Conservation (phyloP, 1,140 invertebrate species). For the Carposina sasakii region DNA sequence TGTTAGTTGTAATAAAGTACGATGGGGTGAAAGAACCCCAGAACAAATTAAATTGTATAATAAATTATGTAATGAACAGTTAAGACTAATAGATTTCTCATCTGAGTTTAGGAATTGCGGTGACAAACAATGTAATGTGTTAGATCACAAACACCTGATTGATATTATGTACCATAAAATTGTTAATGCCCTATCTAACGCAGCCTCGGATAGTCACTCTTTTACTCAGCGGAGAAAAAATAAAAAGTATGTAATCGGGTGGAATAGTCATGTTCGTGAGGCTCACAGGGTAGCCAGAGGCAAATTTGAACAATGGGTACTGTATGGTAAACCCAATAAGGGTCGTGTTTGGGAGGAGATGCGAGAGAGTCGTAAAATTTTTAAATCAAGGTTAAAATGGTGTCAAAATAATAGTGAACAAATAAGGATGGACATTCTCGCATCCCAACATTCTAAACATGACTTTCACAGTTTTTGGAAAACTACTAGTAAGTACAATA, state of each 20-base stretch:
- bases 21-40: not conserved
- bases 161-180: not conserved
- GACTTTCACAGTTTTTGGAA: slow-evolving; percentile 11
- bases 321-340: not conserved
- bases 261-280: slow-evolving; percentile 5
- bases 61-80: not conserved
- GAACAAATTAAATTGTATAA: not conserved
- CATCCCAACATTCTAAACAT: slow-evolving; percentile 1
- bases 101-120: not conserved
- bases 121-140: not conserved
- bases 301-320: not conserved
- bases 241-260: slow-evolving; percentile 1
- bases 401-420: slow-evolving; percentile 1
- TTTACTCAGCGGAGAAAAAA: not conserved
- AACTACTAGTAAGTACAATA: not conserved
- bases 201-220: not conserved
- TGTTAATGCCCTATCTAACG: not conserved
- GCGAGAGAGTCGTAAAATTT: not conserved
- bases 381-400: slow-evolving; percentile 7
- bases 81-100: not conserved
- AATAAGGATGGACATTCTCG: slow-evolving; percentile 5
- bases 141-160: not conserved
- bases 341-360: not conserved
- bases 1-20: not conserved
- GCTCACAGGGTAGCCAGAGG: slow-evolving; percentile 6